Conservation (phyloP, 2,113 vertebrate genomes). For the Marmota monax region DNA sequence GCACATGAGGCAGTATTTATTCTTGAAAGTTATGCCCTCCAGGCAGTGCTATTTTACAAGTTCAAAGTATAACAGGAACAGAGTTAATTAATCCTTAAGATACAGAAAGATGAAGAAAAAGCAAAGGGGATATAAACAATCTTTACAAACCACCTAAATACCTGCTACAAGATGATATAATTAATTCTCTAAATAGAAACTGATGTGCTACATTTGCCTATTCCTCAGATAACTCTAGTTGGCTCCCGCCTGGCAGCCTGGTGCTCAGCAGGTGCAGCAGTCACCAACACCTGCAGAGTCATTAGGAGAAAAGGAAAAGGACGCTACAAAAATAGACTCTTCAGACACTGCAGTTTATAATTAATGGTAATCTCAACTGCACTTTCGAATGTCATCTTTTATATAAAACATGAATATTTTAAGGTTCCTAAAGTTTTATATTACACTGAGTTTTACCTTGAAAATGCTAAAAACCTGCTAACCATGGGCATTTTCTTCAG, state of each 20-base stretch:
- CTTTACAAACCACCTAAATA: background rate
- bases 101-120: background rate
- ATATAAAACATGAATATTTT: constrained; percentile 11
- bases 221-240: background rate
- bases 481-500: background rate
- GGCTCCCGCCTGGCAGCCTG: background rate
- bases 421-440: constrained; percentile 38
- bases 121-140: background rate
- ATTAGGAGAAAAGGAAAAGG: constrained; percentile 24
- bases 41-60: background rate
- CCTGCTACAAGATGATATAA: background rate
- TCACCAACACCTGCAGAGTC: constrained; percentile 46
- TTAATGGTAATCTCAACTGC: background rate
- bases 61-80: background rate
- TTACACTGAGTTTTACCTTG: background rate
- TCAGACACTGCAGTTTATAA: background rate
- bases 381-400: constrained; percentile 45
- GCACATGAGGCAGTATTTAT: background rate
- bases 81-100: background rate
- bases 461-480: constrained; percentile 27
- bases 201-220: background rate
- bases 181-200: constrained; percentile 55
- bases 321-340: background rate
- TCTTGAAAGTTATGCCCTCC: too few relatives aligned
- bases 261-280: background rate